Evolutionary conservation across 2,113 vertebrate genomes (phyloP).

Genomic region (Deroptyus accipitrinus): DNA sequence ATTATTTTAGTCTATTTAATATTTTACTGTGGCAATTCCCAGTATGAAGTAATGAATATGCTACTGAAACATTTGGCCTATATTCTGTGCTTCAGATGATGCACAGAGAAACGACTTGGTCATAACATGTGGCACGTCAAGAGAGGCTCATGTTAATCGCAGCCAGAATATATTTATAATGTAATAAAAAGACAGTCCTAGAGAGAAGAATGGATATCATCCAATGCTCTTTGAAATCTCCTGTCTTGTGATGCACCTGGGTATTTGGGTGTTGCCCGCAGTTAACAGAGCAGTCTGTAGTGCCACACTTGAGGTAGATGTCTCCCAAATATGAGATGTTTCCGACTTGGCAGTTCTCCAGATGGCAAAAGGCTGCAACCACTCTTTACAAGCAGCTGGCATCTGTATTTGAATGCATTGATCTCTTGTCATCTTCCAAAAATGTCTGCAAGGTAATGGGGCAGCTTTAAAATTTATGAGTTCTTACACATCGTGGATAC

Average conservation of each 20-base stretch:
- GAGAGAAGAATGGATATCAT: not conserved
- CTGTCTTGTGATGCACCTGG: not conserved
- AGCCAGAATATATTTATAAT: not conserved
- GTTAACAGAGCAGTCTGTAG: not conserved
- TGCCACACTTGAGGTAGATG: not conserved
- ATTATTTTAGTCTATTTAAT: slow-evolving; percentile 21
- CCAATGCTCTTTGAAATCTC: not conserved
- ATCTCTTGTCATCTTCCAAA: not conserved
- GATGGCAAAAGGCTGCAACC: not conserved
- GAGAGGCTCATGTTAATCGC: not conserved
- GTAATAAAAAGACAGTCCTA: not conserved
- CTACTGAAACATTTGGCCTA: not conserved
- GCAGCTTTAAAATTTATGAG: not conserved
- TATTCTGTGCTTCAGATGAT: not conserved
- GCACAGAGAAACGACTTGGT: not conserved
- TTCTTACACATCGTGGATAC: not conserved
- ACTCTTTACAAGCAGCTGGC: not conserved
- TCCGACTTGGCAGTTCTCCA: not conserved
- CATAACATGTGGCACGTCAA: not conserved
- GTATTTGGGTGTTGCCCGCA: not conserved
- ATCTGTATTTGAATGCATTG: not conserved
- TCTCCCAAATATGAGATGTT: not conserved
- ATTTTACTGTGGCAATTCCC: not conserved
- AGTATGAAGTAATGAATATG: not conserved
- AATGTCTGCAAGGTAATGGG: not conserved